Evolutionary conservation across 2,888 invertebrate species (phyloP), one percentile per base, ranked within the genome.

Genomic region (Galerucella calmariensis): DNA sequence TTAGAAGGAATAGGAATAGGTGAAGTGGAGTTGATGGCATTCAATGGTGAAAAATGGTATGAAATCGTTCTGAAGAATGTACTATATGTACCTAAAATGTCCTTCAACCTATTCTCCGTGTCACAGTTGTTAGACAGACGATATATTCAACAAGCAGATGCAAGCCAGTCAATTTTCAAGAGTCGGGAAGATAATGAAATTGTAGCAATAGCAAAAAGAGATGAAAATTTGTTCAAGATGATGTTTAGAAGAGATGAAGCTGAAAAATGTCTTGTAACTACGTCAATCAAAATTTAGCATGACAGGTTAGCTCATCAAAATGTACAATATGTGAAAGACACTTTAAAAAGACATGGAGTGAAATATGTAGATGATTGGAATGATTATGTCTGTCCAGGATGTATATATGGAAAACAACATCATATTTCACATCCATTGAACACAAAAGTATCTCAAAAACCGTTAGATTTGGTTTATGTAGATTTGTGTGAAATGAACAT

Each of bases 401-500:
- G 77, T 70, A 67, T 69, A 27, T 74, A 74, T 69, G 74, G 68
- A 14, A 72, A 74, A 51, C 72, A 74, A 68, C 76, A 83, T 74
- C 69, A 73, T 35, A 75, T 78, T 27, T 81, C 80, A 46, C 80
- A 83, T 75, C 80, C 80, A 1, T 77, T 14, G 73, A 83, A 83
- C 72, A 16, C 44, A 3, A 80, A 80, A 20, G 75, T 80, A 69
- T 78, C 83, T 51, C 58, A 75, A 69, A 65, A 72, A 58, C 58
- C 75, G 14, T 63, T 82, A 24, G 82, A 84, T 65, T 11, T 79
- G n/a, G 68, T 83, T 70, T 83, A 83, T 74, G 82, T 83, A 24
- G 83, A 83, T 69, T 61, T 83, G 46, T 72, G 82, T 27, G 82
- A 83, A 69, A 81, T 83, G 75, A 78, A 82, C 48, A 69, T 79